These are phyloP conservation scores for Lethenteron reissneri DNA, from an alignment of 2,113 vertebrate genomes.

Conservation along the genomic window DNA sequence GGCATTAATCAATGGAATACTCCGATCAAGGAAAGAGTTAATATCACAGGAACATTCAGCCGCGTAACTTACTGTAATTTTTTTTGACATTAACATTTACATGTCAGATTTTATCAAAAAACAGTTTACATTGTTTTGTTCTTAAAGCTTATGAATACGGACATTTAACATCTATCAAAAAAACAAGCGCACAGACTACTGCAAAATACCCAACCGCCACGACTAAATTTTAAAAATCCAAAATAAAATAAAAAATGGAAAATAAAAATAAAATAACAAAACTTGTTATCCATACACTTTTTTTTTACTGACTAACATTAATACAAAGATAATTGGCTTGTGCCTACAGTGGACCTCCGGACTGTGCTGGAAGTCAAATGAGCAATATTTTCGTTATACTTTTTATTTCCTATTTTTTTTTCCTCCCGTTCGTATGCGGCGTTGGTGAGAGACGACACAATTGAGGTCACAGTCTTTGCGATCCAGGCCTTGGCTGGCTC, in stretches of 20 bases:
- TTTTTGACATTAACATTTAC: neutral
- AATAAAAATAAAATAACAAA: neutral
- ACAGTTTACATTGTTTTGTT: constrained; percentile 5
- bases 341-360: neutral
- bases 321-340: constrained; percentile 4
- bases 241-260: neutral
- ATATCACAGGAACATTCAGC: constrained; percentile 5
- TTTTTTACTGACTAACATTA: neutral
- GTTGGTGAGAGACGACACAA: neutral
- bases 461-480: neutral
- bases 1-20: neutral
- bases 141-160: constrained; percentile 6
- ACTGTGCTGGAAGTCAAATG: too few relatives aligned
- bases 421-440: neutral
- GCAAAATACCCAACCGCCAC: constrained; percentile 5
- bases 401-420: neutral
- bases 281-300: constrained; percentile 1
- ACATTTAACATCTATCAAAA: neutral
- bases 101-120: constrained; percentile 1
- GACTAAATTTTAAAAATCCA: constrained; percentile 1
- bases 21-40: constrained; percentile 4
- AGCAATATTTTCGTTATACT: neutral
- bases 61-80: neutral
- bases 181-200: constrained; percentile 4
- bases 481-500: neutral